A percentile compares a stretch with the other conserved stretches of the same genome.
These are phyloP conservation scores for Alectoris magna DNA, from an alignment of 2,797 vertebrate species.

Conservation along the genomic window DNA sequence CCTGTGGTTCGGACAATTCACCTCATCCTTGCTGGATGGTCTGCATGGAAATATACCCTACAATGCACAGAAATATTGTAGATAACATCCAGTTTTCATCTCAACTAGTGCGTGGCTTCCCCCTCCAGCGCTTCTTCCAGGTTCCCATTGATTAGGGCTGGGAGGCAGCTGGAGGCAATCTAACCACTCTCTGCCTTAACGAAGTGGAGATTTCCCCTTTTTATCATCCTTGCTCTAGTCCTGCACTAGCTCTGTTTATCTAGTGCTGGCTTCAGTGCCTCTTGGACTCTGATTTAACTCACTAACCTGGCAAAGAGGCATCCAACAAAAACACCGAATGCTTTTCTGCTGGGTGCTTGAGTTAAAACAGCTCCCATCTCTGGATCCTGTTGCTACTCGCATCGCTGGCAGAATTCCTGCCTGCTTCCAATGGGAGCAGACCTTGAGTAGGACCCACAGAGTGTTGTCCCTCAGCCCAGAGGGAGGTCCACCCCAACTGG, in stretches of 20 bases:
- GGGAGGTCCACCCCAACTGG: too few species aligned
- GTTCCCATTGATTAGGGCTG: neutral
- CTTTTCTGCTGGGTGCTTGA: neutral
- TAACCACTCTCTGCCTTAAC: neutral
- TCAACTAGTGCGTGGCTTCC: neutral
- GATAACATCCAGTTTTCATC: neutral
- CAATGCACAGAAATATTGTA: neutral
- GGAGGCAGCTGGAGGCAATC: neutral
- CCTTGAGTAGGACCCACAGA: too few species aligned
- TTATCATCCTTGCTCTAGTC: neutral
- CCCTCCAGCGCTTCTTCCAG: too few species aligned
- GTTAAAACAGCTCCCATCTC: neutral
- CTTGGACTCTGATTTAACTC: neutral
- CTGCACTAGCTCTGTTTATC: constrained; percentile 14
- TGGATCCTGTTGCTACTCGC: neutral
- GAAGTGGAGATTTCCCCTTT: neutral
- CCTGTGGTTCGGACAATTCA: neutral
- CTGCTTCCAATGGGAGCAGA: neutral
- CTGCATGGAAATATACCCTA: neutral
- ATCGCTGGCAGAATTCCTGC: neutral
- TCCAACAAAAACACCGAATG: neutral
- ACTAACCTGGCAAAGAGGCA: constrained; percentile 3
- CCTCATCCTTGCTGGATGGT: neutral
- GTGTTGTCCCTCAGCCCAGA: too few species aligned
- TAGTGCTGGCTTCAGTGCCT: neutral